phyloP scores from a whole-genome alignment of 2,888 invertebrate genomes.

The Patella pellucida region DNA sequence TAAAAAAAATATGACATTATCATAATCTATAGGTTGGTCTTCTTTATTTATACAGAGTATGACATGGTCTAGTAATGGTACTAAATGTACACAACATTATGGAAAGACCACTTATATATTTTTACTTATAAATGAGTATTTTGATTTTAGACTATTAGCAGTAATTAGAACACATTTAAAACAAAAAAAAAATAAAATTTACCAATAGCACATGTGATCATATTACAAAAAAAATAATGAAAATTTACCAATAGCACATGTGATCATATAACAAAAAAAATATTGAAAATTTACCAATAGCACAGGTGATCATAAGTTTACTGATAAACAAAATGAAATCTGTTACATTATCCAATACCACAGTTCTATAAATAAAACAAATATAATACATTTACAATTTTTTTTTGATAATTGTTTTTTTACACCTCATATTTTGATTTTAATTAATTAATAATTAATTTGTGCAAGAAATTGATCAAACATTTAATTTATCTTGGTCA shows the following conservation, averaged over 20 bases:
- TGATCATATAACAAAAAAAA: slow-evolving; percentile 56
- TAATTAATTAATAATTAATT: too few relatives aligned
- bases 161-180: too few relatives aligned
- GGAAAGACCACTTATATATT: background rate
- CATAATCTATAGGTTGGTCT: background rate
- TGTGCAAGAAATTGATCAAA: too few relatives aligned
- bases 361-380: slow-evolving; percentile 65
- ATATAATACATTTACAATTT: background rate
- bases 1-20: slow-evolving; percentile 14
- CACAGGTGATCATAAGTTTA: slow-evolving; percentile 85
- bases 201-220: slow-evolving; percentile 79
- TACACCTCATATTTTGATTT: too few relatives aligned
- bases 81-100: background rate
- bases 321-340: slow-evolving; percentile 93
- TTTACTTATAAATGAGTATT: too few relatives aligned
- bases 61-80: too few relatives aligned
- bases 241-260: slow-evolving; percentile 73
- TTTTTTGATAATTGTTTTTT: too few relatives aligned
- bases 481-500: too few relatives aligned
- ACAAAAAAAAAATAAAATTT: background rate
- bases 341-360: slow-evolving; percentile 77
- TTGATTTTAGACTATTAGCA: too few relatives aligned
- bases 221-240: slow-evolving; percentile 37
- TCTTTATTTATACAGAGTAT: too few relatives aligned
- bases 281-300: too few relatives aligned